These are phyloP conservation scores for Pemphigus obesinymphae DNA, from an alignment of 1,140 invertebrate genomes.

Conservation along the genomic window DNA sequence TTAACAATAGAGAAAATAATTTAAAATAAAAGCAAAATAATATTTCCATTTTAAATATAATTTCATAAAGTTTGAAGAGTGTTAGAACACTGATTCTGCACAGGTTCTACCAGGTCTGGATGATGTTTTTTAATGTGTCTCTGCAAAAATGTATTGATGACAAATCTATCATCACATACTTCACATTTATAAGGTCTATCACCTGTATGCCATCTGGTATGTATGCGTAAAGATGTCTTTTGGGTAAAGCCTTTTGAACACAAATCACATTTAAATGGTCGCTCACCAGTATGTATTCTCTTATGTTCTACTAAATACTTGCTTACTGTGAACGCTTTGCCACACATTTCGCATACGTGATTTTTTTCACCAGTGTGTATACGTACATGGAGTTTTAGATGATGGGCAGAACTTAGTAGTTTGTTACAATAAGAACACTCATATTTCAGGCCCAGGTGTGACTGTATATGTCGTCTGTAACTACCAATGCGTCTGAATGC, in stretches of 20 bases:
- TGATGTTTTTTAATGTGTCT: conserved; percentile 60
- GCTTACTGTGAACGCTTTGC: conserved; percentile 86
- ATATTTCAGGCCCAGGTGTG: conserved; percentile 36
- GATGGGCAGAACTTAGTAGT: conserved; percentile 46
- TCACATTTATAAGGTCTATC: conserved; percentile 57
- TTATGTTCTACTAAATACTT: conserved; percentile 88
- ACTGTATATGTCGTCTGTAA: conserved; percentile 57
- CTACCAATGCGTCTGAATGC: conserved; percentile 75
- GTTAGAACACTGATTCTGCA: not conserved
- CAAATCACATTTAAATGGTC: conserved; percentile 70
- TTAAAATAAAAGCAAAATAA: not conserved
- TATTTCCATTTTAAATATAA: not conserved
- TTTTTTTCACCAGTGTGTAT: conserved; percentile 65
- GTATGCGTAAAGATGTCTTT: conserved; percentile 53
- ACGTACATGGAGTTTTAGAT: conserved; percentile 53
- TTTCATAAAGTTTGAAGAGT: conserved; percentile 16
- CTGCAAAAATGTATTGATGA: conserved; percentile 64
- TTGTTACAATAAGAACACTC: conserved; percentile 31
- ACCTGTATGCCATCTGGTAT: conserved; percentile 58
- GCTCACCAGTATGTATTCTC: conserved; percentile 78
- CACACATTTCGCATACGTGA: conserved; percentile 69
- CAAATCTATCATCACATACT: conserved; percentile 55
- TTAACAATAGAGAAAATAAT: conserved; percentile 8
- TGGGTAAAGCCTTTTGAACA: conserved; percentile 85
- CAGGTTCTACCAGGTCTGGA: not conserved